Evolutionary conservation across 35 echinoderm and acorn worm genomes (phyloP), one percentile per base, ranked within the genome.

Genomic region (Patiria miniata): DNA sequence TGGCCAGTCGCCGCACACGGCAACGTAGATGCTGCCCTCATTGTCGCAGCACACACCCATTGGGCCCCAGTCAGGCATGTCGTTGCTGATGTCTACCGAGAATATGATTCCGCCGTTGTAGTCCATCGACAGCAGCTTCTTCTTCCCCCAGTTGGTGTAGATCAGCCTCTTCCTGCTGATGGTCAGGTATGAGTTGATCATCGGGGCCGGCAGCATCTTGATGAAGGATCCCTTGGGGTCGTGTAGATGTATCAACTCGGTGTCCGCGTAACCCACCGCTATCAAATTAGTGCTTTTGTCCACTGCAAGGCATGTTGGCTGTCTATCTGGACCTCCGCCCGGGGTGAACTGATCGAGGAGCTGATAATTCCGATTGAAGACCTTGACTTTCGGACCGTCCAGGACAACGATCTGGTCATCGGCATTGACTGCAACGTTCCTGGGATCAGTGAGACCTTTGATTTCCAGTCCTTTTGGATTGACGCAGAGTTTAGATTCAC

Each of bases 291-390:
- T 60, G 56, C 34, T 69, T 1, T 36, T 29, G 26, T 69, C 61
- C 78, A 80, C 78, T 10, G 78, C 78, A 37, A 80, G 78, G 78
- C 78, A 80, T 80, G 44, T 37, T 80, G 78, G 78, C 38, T 10
- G 29, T 15, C 78, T 40, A 36, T 80, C 78, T 7, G 39, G 0
- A 29, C 78, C 78, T 80, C 37, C 19, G 9, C 78, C 37, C 39
- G 37, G 39, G 8, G 78, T 47, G 78, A 80, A 80, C 78, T 80
- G 78, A 80, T 19, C 32, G 0, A 80, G 78, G 38, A 80, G 78
- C 37, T 80, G 39, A 39, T 80, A 51, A 7, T 80, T 22, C 78
- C 44, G 30, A 36, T 40, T 80, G 32, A 80, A 80, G 37, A 80
- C 28, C 78, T 44, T 80, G 37, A 80, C 78, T 0, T 42, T 18